Conservation (phyloP, 2,113 vertebrate genomes). For the Antigone vipio region DNA sequence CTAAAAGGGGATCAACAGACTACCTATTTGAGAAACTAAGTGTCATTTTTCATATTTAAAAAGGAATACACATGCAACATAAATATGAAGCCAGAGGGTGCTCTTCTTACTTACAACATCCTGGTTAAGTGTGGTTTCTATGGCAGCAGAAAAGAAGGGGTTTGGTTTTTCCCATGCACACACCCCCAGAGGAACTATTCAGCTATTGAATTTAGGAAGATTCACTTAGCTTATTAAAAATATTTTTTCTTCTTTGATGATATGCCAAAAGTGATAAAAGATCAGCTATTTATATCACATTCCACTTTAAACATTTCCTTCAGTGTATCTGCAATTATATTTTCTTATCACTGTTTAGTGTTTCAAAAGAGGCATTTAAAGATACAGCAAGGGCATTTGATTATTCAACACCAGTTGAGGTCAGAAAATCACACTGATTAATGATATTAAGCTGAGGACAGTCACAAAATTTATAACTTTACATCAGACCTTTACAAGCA, state of each 20-base stretch:
- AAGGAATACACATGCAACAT: slow-evolving; percentile 5
- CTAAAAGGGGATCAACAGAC: background rate
- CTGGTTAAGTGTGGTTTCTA: slow-evolving; percentile 61
- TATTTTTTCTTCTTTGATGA: slow-evolving; percentile 38
- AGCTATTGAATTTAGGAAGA: slow-evolving; percentile 48
- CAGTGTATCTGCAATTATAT: background rate
- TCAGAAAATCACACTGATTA: slow-evolving; percentile 25
- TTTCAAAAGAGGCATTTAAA: background rate
- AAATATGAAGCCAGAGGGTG: slow-evolving; percentile 25
- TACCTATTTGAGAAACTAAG: background rate
- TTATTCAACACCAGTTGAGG: slow-evolving; percentile 2
- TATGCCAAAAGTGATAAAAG: background rate
- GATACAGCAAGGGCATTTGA: background rate
- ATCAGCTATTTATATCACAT: background rate
- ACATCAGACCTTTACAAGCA: slow-evolving; percentile 9
- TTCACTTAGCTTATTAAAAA: slow-evolving; percentile 30
- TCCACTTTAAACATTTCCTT: background rate
- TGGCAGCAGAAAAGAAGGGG: slow-evolving; percentile 32
- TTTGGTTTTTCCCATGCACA: background rate
- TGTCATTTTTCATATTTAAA: slow-evolving; percentile 31
- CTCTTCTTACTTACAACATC: slow-evolving; percentile 42
- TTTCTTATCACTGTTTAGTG: slow-evolving; percentile 2
- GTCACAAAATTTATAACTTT: slow-evolving; percentile 23
- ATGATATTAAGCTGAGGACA: background rate
- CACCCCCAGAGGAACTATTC: slow-evolving; percentile 2